phyloP scores from a whole-genome alignment of 2,888 invertebrate species.

The Nephrotoma guestfalica region DNA sequence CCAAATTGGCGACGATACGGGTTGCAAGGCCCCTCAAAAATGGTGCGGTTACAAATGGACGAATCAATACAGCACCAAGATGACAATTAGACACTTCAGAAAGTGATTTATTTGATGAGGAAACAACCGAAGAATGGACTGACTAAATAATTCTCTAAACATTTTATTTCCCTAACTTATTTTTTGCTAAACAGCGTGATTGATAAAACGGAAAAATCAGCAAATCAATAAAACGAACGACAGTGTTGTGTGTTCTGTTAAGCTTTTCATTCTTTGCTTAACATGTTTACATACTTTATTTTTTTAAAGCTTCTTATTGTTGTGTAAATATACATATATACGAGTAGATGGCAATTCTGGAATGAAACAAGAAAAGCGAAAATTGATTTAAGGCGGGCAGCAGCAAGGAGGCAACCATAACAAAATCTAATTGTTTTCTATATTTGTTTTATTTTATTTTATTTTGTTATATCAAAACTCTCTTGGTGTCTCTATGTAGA shows the following conservation, averaged over 20 bases:
- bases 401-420: neutral
- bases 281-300: neutral
- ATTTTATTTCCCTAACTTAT: neutral
- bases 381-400: neutral
- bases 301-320: neutral
- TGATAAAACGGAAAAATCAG: neutral
- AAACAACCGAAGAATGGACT: slow-evolving; percentile 20
- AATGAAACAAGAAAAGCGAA: neutral
- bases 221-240: neutral
- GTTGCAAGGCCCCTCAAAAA: slow-evolving; percentile 23
- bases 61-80: slow-evolving; percentile 20
- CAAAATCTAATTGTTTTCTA: neutral
- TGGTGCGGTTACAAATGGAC: slow-evolving; percentile 21
- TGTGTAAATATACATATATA: neutral
- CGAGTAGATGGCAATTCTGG: neutral
- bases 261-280: neutral
- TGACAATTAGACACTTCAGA: slow-evolving; percentile 32
- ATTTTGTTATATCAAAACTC: neutral
- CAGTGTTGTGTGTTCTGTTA: neutral
- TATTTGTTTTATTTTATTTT: neutral
- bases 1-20: slow-evolving; percentile 23
- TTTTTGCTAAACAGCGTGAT: neutral
- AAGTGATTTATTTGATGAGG: slow-evolving; percentile 27
- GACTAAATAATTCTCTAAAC: slow-evolving; percentile 11
- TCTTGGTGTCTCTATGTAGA: neutral